Evolutionary conservation across 2,888 invertebrate species (phyloP), one percentile per base, ranked within the genome.

Genomic region (Trichopria drosophilae): DNA sequence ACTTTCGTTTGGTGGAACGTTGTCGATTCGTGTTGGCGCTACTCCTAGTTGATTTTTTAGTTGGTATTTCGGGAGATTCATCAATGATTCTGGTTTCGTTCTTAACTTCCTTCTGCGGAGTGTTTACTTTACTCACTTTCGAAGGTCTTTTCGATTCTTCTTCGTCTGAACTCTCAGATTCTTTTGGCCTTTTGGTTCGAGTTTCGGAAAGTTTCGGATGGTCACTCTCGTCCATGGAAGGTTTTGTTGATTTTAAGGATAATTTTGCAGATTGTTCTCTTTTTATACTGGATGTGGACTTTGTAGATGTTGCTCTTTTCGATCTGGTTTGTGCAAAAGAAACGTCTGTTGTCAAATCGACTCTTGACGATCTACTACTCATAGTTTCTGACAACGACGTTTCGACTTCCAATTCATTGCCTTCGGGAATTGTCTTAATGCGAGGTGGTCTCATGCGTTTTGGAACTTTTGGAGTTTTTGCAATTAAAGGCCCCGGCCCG

Each of bases 371-470:
- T 34, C 41, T 41, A 28, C 12, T 13, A 19, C 45, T 41, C 1
- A 13, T 28, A 23, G 28, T 7, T 20, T 29, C 28, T 10, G 29
- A 35, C 4, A 37, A 4, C 3, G 4, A 19, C 16, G n/a, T 22
- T 20, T 36, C 42, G 18, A 7, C 24, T 41, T 48, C 36, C 3
- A 62, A 32, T 3, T 63, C 41, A 22, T 62, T 61, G 51, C 71
- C 53, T 52, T 73, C 73, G 5, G 65, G 71, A 51, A 73, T 73
- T 1, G 73, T 67, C 47, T 68, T 65, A 3, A 72, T 72, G 35
- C 62, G 64, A 29, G 63, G 62, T 1, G 48, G 1, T 12, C 42
- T 55, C 20, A 23, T 66, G 15, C 66, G 71, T 12, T 55, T 65
- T 2, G 44, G 6, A 10, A 59, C 29, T 49, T 67, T 72, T 4